A percentile compares a stretch with the other conserved stretches of the same genome.
Conservation (phyloP, 2,888 invertebrate genomes). For the Prenolepis imparis region DNA sequence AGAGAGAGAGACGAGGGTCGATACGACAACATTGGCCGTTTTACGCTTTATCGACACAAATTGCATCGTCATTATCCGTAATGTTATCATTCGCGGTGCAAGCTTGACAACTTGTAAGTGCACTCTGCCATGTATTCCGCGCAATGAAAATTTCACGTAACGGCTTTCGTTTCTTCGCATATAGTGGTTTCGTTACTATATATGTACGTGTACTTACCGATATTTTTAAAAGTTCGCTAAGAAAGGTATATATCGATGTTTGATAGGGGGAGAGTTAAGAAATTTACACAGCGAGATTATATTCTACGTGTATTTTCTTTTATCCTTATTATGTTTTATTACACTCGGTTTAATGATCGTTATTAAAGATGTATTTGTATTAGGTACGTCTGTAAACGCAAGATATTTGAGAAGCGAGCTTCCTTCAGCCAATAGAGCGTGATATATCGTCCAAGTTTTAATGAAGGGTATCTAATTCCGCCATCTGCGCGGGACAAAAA, state of each 20-base stretch:
- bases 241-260: background rate
- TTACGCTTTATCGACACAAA: slow-evolving; percentile 46
- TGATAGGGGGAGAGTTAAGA: background rate
- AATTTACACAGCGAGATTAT: background rate
- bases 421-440: slow-evolving; percentile 47
- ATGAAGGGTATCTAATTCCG: slow-evolving; percentile 57
- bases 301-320: background rate
- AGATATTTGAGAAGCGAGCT: slow-evolving; percentile 2
- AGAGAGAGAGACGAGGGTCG: slow-evolving; percentile 13
- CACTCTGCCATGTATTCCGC: slow-evolving; percentile 15
- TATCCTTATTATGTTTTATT: slow-evolving; percentile 5
- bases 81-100: slow-evolving; percentile 25
- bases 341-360: slow-evolving; percentile 40
- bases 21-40: slow-evolving; percentile 44
- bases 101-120: background rate
- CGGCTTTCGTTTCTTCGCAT: background rate
- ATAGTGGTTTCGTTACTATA: background rate
- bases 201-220: background rate
- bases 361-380: slow-evolving; percentile 19
- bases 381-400: background rate
- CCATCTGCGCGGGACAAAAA: slow-evolving; percentile 47
- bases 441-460: slow-evolving; percentile 55
- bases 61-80: slow-evolving; percentile 40
- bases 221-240: background rate
- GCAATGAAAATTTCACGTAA: slow-evolving; percentile 22